Percentiles rank a stretch among this genome's conserved stretches.
Conservation (phyloP, 2,888 invertebrate genomes). For the Thereva nobilitata region DNA sequence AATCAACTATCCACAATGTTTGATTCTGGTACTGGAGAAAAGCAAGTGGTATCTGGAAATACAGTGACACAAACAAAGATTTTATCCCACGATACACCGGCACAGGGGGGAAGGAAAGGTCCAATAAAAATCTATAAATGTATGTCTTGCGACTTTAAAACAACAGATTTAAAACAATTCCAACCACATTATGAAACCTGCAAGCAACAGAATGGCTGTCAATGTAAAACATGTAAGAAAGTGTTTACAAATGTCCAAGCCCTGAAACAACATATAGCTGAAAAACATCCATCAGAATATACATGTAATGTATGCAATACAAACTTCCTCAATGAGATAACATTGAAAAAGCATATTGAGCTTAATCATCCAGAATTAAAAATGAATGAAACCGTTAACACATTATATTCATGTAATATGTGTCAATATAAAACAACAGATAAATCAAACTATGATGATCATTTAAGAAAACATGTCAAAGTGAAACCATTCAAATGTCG, state of each 20-base stretch:
- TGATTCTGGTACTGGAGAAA: constrained; percentile 13
- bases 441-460: constrained; percentile 55
- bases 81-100: constrained; percentile 46
- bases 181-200: constrained; percentile 58
- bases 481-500: constrained; percentile 60
- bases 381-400: constrained; percentile 37
- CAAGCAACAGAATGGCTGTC: constrained; percentile 53
- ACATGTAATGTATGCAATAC: constrained; percentile 55
- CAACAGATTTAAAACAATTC: constrained; percentile 57
- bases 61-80: constrained; percentile 50
- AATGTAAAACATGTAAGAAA: constrained; percentile 57
- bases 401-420: constrained; percentile 55
- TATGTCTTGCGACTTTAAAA: constrained; percentile 58
- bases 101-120: constrained; percentile 48
- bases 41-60: constrained; percentile 26
- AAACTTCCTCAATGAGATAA: constrained; percentile 54
- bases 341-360: constrained; percentile 58
- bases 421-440: constrained; percentile 58
- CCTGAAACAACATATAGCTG: constrained; percentile 56
- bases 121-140: constrained; percentile 58
- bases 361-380: constrained; percentile 50
- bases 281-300: constrained; percentile 51
- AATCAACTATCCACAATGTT: constrained; percentile 48
- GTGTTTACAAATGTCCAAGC: constrained; percentile 55
- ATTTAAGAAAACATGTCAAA: constrained; percentile 56